These are phyloP conservation scores for Patiria miniata DNA, from an alignment of 35 echinoderm and acorn worm genomes.

Conservation along the genomic window DNA sequence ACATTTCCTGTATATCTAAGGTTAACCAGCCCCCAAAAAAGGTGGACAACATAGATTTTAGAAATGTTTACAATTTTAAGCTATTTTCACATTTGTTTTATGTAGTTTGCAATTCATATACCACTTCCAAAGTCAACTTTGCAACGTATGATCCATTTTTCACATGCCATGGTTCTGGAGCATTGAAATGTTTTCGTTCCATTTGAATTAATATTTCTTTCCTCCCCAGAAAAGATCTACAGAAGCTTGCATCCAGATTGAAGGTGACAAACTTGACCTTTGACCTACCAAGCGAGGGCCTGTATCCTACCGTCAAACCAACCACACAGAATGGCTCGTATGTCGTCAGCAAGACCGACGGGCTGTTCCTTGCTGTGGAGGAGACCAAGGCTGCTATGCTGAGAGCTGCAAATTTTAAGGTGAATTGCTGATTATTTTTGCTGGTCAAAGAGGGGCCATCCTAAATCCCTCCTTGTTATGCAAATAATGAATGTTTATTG, in stretches of 20 bases:
- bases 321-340: conserved; percentile 37
- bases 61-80: too few species aligned
- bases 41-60: too few species aligned
- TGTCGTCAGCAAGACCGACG: conserved; percentile 38
- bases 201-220: not conserved
- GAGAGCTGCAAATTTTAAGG: conserved; percentile 67
- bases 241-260: not conserved
- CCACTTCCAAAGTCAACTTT: too few species aligned
- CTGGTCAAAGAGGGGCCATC: not conserved
- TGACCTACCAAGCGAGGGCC: conserved; percentile 1
- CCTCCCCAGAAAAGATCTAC: conserved; percentile 7
- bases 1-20: too few species aligned
- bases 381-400: conserved; percentile 40
- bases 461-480: not conserved
- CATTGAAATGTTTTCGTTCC: not conserved
- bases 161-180: too few species aligned
- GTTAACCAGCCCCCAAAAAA: too few species aligned
- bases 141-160: too few species aligned
- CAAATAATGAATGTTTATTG: not conserved
- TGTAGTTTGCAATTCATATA: too few species aligned
- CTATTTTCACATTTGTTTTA: too few species aligned
- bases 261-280: not conserved
- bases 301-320: conserved; percentile 25
- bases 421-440: not conserved
- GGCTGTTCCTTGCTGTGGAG: conserved; percentile 49